These are phyloP conservation scores for Pelecanoides urinatrix DNA, from an alignment of 2,113 vertebrate genomes.

Conservation along the genomic window DNA sequence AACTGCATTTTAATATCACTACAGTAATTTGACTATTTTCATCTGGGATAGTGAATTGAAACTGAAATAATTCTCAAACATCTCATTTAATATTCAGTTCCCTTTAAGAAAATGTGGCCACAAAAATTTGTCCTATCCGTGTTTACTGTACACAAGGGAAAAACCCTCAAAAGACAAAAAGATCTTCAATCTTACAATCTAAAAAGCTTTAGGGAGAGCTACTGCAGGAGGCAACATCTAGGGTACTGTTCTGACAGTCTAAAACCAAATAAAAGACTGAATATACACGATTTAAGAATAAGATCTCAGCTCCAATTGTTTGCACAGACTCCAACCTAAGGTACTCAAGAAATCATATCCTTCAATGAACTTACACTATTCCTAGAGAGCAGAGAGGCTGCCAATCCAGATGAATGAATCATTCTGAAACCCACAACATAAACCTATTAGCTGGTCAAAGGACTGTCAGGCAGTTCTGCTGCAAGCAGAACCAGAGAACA, in stretches of 20 bases:
- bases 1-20: background rate
- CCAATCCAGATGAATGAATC: constrained; percentile 56
- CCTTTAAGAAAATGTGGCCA: background rate
- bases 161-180: background rate
- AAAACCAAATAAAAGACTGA: background rate
- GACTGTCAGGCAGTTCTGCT: background rate
- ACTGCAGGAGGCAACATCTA: background rate
- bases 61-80: background rate
- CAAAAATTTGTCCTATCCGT: background rate
- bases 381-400: constrained; percentile 61
- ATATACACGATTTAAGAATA: background rate
- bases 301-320: background rate
- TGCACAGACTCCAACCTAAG: background rate
- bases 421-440: constrained; percentile 44
- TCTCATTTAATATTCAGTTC: background rate
- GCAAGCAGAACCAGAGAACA: constrained; percentile 8
- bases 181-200: background rate
- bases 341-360: background rate
- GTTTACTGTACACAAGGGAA: background rate
- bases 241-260: background rate
- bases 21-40: background rate
- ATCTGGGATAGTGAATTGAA: background rate
- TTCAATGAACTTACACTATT: constrained; percentile 22
- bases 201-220: background rate
- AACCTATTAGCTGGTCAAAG: constrained; percentile 50